phyloP scores from a whole-genome alignment of 2,888 invertebrate genomes.

The Watsonalla cultraria region DNA sequence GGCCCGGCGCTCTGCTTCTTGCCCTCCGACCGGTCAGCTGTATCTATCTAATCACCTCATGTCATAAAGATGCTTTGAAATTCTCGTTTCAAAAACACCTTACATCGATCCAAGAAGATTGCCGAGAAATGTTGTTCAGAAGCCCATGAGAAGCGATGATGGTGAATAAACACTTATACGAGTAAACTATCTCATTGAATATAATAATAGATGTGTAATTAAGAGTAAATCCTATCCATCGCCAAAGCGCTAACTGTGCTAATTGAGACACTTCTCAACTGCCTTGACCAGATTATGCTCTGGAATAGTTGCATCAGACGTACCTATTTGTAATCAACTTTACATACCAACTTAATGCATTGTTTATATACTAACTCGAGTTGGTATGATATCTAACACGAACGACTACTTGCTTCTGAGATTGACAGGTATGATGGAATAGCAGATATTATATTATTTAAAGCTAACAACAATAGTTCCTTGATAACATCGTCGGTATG shows the following conservation, averaged over 20 bases:
- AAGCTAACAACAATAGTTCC: too few relatives aligned
- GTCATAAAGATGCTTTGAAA: too few relatives aligned
- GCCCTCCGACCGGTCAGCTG: constrained; percentile 33
- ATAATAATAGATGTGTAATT: background rate
- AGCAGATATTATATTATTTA: too few relatives aligned
- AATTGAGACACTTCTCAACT: constrained; percentile 37
- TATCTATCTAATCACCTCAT: constrained; percentile 23
- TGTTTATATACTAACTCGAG: background rate
- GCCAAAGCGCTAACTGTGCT: constrained; percentile 29
- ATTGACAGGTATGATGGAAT: too few relatives aligned
- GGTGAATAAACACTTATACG: background rate
- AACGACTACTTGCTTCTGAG: background rate
- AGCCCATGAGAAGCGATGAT: too few relatives aligned
- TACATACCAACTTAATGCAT: background rate
- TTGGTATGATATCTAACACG: background rate
- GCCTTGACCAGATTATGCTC: constrained; percentile 21
- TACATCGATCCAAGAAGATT: too few relatives aligned
- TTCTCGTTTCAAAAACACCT: too few relatives aligned
- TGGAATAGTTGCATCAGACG: constrained; percentile 9
- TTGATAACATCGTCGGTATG: too few relatives aligned
- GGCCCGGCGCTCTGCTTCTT: constrained; percentile 13
- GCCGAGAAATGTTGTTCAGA: too few relatives aligned
- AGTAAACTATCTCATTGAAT: background rate
- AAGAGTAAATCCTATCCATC: constrained; percentile 6
- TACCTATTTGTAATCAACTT: background rate